Conservation (phyloP, 2,888 invertebrate species). For the Drosophila anomalata region DNA sequence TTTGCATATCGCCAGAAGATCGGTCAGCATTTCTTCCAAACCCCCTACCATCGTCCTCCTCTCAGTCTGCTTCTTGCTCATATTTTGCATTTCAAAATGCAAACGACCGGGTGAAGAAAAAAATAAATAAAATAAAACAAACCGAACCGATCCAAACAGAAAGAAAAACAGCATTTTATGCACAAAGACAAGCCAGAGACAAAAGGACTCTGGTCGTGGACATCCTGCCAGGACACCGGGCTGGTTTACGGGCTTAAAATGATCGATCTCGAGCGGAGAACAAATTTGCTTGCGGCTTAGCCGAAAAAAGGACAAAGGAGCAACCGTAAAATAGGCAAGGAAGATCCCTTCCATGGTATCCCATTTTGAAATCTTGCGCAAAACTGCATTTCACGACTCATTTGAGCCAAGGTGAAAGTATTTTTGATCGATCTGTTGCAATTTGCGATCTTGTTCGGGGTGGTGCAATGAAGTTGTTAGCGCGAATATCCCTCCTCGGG, state of each 20-base stretch:
- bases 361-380: constrained; percentile 39
- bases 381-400: constrained; percentile 60
- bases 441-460: constrained; percentile 31
- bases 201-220: constrained; percentile 42
- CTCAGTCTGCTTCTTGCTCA: constrained; percentile 16
- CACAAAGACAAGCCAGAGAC: constrained; percentile 37
- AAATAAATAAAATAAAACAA: constrained; percentile 32
- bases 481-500: constrained; percentile 32
- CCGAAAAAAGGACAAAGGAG: constrained; percentile 31
- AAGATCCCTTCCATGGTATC: constrained; percentile 20
- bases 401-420: constrained; percentile 46
- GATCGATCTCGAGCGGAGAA: constrained; percentile 65
- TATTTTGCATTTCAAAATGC: constrained; percentile 74
- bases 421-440: constrained; percentile 49
- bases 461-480: constrained; percentile 38
- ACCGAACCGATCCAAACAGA: constrained; percentile 36
- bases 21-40: constrained; percentile 56
- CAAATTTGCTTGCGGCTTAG: constrained; percentile 68
- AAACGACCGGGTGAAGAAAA: constrained; percentile 49
- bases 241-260: constrained; percentile 41
- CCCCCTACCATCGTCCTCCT: neutral
- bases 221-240: constrained; percentile 32
- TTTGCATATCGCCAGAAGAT: constrained; percentile 72
- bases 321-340: constrained; percentile 24
- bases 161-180: constrained; percentile 43